These are phyloP conservation scores for Luffia ferchaultella DNA, from an alignment of 2,888 invertebrate species.

Conservation along the genomic window DNA sequence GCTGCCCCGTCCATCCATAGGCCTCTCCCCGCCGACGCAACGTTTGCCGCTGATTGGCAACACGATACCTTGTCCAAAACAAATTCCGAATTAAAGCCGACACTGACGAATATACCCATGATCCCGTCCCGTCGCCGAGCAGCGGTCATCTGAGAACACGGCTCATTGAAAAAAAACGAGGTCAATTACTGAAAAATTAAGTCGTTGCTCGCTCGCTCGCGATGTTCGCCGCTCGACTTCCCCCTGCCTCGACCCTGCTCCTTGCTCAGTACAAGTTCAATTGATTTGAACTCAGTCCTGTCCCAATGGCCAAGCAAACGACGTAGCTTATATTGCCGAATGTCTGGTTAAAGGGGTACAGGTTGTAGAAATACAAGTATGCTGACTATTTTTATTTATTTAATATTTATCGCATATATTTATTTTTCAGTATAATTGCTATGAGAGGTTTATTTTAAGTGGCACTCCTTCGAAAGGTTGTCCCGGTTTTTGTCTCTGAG, in stretches of 20 bases:
- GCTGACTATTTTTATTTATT: constrained; percentile 39
- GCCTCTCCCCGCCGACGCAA: neutral
- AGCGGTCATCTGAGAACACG: constrained; percentile 2
- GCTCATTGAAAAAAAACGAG: constrained; percentile 45
- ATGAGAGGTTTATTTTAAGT: constrained; percentile 46
- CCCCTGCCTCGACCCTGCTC: constrained; percentile 19
- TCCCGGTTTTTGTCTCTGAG: constrained; percentile 65
- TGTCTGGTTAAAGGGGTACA: constrained; percentile 60
- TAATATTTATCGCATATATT: constrained; percentile 62
- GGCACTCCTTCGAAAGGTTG: constrained; percentile 67
- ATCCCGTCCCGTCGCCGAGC: neutral
- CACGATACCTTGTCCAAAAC: constrained; percentile 15
- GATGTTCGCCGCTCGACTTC: constrained; percentile 42
- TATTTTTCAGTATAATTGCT: constrained; percentile 53
- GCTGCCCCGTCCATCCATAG: constrained; percentile 2
- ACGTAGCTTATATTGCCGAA: constrained; percentile 28
- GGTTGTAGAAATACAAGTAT: constrained; percentile 46
- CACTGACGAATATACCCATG: constrained; percentile 18
- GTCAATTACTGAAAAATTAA: constrained; percentile 58
- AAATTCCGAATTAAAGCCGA: constrained; percentile 36
- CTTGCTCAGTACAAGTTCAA: constrained; percentile 35
- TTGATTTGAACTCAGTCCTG: constrained; percentile 29
- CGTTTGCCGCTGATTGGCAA: neutral
- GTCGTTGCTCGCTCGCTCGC: constrained; percentile 14
- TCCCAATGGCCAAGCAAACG: neutral